Evolutionary conservation across 2,113 vertebrate species (phyloP), one percentile per base, ranked within the genome.

Genomic region (Callionymus lyra): DNA sequence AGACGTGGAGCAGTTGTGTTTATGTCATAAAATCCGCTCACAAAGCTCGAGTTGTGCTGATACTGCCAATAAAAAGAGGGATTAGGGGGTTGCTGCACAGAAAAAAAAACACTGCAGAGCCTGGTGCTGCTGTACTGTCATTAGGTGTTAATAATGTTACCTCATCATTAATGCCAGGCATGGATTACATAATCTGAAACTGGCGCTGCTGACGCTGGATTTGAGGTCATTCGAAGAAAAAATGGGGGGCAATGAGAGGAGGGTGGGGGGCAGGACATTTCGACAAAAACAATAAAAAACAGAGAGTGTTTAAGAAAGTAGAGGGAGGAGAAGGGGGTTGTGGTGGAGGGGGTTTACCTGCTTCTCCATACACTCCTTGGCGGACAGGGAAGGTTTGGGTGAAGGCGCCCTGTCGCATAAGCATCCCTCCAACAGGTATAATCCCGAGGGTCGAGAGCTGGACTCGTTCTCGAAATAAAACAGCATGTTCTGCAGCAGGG

Each of bases 401-500:
- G 92, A 91, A 71, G 91, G 91, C 58, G 90, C 87, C 51, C 92
- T 86, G 83, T 92, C 92, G 84, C 94, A 96, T 57, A 87, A 82
- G 82, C 92, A 91, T 53, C 93, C 93, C 70, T 98, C 94, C 84
- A 97, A 89, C 83, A 98, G 89, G 88, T 96, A 97, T 55, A 98
- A 86, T 74, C 91, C 94, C 13, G 92, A 90, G 67, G 93, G 91
- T 74, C 92, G 84, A 19, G 92, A 90, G 82, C 92, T 95, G 55
- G 91, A 87, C 77, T 98, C 94, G 76, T 83, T 96, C 75, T 98
- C 94, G 78, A 96, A 97, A 88, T 95, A 98, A 86, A 98, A 98
- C 40, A 98, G 89, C 89, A 98, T 89, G 72, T 98, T 98, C 63
- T 98, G 93, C 65, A 97, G 81, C 69, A 98, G 84, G 53, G 92